Evolutionary conservation across 2,113 vertebrate species (phyloP), one percentile per base, ranked within the genome.

Genomic region (Dasyprocta punctata): DNA sequence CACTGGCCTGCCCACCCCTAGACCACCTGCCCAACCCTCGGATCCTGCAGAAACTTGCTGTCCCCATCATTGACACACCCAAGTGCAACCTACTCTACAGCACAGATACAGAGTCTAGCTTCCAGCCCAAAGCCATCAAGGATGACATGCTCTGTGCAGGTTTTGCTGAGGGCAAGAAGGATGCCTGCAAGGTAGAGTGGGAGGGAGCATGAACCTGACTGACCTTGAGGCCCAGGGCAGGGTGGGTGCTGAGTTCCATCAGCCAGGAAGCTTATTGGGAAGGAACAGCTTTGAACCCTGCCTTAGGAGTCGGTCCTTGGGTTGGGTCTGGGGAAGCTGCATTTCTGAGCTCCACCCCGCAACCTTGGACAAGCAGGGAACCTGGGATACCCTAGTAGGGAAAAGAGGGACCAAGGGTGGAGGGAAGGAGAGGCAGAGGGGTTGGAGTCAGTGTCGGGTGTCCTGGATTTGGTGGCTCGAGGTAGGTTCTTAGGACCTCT

Each of bases 151-250:
- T 98, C 7, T 98, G 98, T 4, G 98, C 98, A 0, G 98, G 98
- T 22, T 98, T 97, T 3, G 96, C 95, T 0, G 95, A 98, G 91
- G 98, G 98, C 86, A 98, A 95, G 95, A 98, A 96, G 52, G 98
- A 98, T 0, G 98, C 98, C 92, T 99, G 98, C 73, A 98, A 98
- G 98, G 98, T 98, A 81, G 61, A 30, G 28, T 22, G 47, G 47
- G 17, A 41, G 47, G 36, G 8, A 47, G 38, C 10, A 22, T 8
- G 54, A 19, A 11, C 73, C 30, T 3, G 38, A 36, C 16, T 11
- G 2, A n/a, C 26, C n/a, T 41, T 22, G 9, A 6, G 60, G 69
- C 87, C n/a, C 60, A 28, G 14, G 38, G 38, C 2, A 26, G 44
- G 52, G 38, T 38, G 54, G 22, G 47, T 49, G 26, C 60, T 67